phyloP scores from a whole-genome alignment of 1,140 invertebrate genomes.

The Pygmarrhopalites habei region DNA sequence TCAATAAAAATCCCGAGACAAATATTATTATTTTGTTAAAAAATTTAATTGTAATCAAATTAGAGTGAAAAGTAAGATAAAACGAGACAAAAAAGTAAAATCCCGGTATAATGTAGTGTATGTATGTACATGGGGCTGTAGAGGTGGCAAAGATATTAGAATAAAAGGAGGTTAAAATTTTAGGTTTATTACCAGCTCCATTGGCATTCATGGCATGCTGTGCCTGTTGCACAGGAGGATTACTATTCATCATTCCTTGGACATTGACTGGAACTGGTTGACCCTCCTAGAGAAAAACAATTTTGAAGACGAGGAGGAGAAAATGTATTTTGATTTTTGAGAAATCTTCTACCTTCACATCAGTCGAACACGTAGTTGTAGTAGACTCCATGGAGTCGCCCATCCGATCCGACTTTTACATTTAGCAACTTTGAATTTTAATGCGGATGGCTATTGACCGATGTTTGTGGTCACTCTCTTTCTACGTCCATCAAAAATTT shows the following conservation, averaged over 20 bases:
- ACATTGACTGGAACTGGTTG: slow-evolving; percentile 11
- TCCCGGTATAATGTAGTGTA: background rate
- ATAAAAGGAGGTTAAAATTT: background rate
- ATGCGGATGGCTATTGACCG: background rate
- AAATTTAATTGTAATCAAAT: too few species aligned
- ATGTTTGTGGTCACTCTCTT: background rate
- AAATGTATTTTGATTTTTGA: background rate
- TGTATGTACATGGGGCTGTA: background rate
- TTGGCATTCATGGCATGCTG: slow-evolving; percentile 2
- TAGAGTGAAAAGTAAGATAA: too few species aligned
- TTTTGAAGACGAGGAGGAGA: background rate
- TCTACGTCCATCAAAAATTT: slow-evolving; percentile 9
- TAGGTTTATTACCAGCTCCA: background rate
- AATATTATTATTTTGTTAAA: background rate
- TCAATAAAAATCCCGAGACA: background rate
- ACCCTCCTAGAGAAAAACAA: slow-evolving; percentile 6
- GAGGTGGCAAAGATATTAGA: background rate
- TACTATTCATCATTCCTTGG: slow-evolving; percentile 11
- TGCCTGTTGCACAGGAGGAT: slow-evolving; percentile 3
- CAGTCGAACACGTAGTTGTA: background rate
- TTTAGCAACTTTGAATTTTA: background rate
- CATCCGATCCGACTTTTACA: slow-evolving; percentile 6
- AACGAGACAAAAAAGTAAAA: background rate
- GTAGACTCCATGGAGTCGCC: slow-evolving; percentile 20
- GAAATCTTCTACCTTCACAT: background rate